These are phyloP conservation scores for Rhopalosiphum padi DNA, from an alignment of 1,140 invertebrate species.

Conservation along the genomic window DNA sequence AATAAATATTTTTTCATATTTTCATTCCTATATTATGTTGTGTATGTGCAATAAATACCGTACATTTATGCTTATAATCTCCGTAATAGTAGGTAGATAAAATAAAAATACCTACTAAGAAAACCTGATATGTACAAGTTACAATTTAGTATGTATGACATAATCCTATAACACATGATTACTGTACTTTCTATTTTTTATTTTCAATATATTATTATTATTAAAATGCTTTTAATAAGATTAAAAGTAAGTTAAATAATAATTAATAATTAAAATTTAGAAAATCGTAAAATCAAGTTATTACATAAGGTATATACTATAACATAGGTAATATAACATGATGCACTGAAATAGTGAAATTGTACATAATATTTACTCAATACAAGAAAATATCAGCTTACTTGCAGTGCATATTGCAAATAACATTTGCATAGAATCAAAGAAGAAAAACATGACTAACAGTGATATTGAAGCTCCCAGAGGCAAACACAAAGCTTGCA, in stretches of 20 bases:
- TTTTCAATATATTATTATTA: background rate
- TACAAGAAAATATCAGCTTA: conserved; percentile 67
- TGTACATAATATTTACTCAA: background rate
- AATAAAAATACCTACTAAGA: background rate
- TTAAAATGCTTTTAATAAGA: background rate
- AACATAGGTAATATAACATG: background rate
- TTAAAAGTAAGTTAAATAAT: background rate
- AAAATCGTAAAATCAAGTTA: background rate
- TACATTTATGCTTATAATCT: background rate
- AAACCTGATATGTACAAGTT: background rate
- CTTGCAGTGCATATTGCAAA: conserved; percentile 97
- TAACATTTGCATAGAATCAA: conserved; percentile 97
- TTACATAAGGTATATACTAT: background rate
- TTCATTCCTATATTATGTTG: background rate
- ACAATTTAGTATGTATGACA: background rate
- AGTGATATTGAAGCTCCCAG: conserved; percentile 94
- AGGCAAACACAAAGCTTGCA: conserved; percentile 96
- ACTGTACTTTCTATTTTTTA: conserved; percentile 5
- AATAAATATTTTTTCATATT: background rate
- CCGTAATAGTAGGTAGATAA: too few species aligned
- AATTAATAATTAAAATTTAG: background rate
- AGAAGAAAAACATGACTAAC: conserved; percentile 98
- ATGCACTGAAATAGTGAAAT: background rate
- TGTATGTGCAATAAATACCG: background rate
- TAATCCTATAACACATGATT: background rate